phyloP scores from a whole-genome alignment of 2,113 vertebrate species.

The Cryptomyrus ogoouensis region DNA sequence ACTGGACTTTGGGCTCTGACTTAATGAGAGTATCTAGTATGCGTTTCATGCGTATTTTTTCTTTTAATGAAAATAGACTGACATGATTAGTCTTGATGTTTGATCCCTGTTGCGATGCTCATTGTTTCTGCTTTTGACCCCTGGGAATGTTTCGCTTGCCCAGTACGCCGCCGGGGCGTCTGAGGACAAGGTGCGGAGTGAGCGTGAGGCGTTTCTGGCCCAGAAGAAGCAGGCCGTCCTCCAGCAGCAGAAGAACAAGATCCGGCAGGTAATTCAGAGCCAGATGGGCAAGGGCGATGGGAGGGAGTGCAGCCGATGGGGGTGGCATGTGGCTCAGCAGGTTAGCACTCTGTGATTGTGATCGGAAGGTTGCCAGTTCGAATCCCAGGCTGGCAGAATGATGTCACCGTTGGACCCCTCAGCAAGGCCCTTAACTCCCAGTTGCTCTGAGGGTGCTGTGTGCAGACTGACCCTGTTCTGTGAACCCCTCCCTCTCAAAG shows the following conservation, averaged over 20 bases:
- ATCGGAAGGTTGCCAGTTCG: neutral
- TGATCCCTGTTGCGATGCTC: neutral
- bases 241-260: slow-evolving; percentile 37
- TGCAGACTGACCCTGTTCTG: neutral
- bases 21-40: neutral
- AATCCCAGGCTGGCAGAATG: neutral
- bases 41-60: neutral
- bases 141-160: neutral
- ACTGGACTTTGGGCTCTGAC: neutral
- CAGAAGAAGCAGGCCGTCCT: slow-evolving; percentile 41
- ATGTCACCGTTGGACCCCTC: neutral
- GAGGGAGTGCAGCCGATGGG: neutral
- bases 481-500: too few species aligned
- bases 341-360: neutral
- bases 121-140: neutral
- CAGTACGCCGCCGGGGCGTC: neutral
- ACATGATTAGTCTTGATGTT: neutral
- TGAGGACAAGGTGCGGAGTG: slow-evolving; percentile 31
- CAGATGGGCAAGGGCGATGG: slow-evolving; percentile 1
- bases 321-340: neutral
- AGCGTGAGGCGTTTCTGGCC: neutral
- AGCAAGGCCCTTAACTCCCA: neutral
- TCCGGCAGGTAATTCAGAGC: slow-evolving; percentile 14
- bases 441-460: neutral
- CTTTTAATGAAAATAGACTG: neutral